Conservation (phyloP, 2,888 invertebrate genomes). For the Sminthurinus aureus region DNA sequence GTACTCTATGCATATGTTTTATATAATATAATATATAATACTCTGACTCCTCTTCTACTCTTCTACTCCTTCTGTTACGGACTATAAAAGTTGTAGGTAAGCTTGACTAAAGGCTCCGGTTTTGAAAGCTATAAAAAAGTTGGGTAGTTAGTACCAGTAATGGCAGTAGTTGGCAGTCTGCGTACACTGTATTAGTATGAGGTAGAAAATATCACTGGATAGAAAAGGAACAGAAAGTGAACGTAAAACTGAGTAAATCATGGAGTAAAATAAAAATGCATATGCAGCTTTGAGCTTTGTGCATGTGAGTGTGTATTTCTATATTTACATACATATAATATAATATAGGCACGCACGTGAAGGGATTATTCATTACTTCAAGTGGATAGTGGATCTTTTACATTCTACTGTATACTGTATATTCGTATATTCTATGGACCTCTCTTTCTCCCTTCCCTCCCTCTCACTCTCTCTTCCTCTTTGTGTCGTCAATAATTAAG, state of each 20-base stretch:
- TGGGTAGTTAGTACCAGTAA: background rate
- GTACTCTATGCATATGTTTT: too few species aligned
- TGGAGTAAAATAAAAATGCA: slow-evolving; percentile 14
- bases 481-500: slow-evolving; percentile 37
- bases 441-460: too few species aligned
- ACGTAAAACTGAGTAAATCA: slow-evolving; percentile 26
- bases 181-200: background rate
- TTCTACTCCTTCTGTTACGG: background rate
- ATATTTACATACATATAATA: too few species aligned
- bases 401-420: too few species aligned
- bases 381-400: slow-evolving; percentile 35
- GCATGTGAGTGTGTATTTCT: too few species aligned
- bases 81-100: slow-evolving; percentile 2
- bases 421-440: too few species aligned
- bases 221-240: background rate
- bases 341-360: slow-evolving; percentile 5
- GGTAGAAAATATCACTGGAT: background rate
- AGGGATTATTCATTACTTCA: slow-evolving; percentile 29
- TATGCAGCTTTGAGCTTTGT: too few species aligned
- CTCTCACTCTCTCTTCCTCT: background rate
- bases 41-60: background rate
- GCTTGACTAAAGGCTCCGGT: background rate
- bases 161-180: background rate
- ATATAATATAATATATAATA: too few species aligned
- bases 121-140: background rate